A percentile compares a stretch with the other conserved stretches of the same genome.
These are phyloP conservation scores for Macaria liturata DNA, from an alignment of 2,888 invertebrate genomes.

Conservation along the genomic window DNA sequence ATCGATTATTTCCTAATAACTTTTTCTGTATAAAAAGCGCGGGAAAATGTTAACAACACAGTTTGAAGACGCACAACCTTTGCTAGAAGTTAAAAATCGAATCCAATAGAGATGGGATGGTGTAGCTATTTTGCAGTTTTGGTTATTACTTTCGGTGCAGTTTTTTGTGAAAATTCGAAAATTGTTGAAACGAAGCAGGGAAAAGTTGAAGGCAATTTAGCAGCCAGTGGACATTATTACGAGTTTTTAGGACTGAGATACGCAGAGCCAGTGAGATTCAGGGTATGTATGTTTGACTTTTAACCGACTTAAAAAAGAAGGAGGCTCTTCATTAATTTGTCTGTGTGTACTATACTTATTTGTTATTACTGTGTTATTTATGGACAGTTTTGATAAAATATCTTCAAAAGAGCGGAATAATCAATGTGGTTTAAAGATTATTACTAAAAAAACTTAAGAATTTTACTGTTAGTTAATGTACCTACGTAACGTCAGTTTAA, in stretches of 20 bases:
- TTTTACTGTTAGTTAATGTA: too few species aligned
- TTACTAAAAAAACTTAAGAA: too few species aligned
- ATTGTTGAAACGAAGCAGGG: constrained; percentile 66
- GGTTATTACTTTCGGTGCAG: constrained; percentile 39
- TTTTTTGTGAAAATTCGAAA: constrained; percentile 45
- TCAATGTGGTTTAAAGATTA: too few species aligned
- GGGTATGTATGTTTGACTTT: constrained; percentile 50
- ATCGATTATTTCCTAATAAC: constrained; percentile 4
- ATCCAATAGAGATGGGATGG: constrained; percentile 41
- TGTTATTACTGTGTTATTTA: too few species aligned
- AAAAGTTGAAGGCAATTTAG: constrained; percentile 62
- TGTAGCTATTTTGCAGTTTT: constrained; percentile 45
- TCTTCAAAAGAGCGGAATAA: too few species aligned
- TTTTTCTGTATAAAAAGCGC: constrained; percentile 37
- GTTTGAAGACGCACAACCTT: constrained; percentile 17
- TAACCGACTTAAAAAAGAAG: not conserved
- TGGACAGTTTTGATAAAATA: too few species aligned
- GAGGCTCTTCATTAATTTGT: too few species aligned
- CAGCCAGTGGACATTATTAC: constrained; percentile 58
- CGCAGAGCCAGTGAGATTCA: constrained; percentile 60
- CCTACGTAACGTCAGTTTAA: too few species aligned
- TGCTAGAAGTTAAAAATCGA: constrained; percentile 10
- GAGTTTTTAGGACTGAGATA: constrained; percentile 71
- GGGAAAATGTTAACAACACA: constrained; percentile 29
- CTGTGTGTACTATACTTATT: too few species aligned